phyloP scores from a whole-genome alignment of 2,888 invertebrate species.

The Agrochola circellaris region DNA sequence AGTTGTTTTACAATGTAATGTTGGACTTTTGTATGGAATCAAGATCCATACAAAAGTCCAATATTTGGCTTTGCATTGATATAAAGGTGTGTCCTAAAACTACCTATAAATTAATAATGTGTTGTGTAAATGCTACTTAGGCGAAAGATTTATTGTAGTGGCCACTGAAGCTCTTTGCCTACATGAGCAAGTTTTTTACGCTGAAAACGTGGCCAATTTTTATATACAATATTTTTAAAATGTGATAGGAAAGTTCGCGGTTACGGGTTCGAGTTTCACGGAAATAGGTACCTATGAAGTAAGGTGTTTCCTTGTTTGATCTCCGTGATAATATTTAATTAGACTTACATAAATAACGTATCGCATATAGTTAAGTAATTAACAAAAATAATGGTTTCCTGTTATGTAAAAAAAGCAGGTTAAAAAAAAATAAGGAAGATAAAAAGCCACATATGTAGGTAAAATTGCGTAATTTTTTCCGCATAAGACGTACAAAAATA shows the following conservation, averaged over 20 bases:
- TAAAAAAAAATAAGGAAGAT: not conserved
- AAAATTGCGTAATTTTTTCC: not conserved
- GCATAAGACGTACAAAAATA: not conserved
- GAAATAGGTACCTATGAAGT: conserved; percentile 2
- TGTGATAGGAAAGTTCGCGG: conserved; percentile 18
- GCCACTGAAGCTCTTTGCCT: conserved; percentile 72
- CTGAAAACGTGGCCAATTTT: conserved; percentile 63
- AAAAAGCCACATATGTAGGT: not conserved
- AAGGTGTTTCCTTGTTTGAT: conserved; percentile 9
- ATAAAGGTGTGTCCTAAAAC: too few species aligned
- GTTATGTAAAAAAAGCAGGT: not conserved
- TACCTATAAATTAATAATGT: too few species aligned
- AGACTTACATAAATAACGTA: not conserved
- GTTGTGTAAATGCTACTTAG: conserved; percentile 89
- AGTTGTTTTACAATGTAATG: too few species aligned
- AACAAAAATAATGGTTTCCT: conserved; percentile 23
- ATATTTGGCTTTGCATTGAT: too few species aligned
- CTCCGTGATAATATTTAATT: conserved; percentile 5
- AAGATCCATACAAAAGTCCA: too few species aligned
- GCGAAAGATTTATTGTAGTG: conserved; percentile 84
- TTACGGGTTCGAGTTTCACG: conserved; percentile 11
- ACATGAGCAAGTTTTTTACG: conserved; percentile 66
- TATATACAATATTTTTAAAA: conserved; percentile 65
- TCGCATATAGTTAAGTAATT: not conserved
- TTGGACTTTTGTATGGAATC: too few species aligned